These are phyloP conservation scores for Plodia interpunctella DNA, from an alignment of 1,140 invertebrate genomes.

Conservation along the genomic window DNA sequence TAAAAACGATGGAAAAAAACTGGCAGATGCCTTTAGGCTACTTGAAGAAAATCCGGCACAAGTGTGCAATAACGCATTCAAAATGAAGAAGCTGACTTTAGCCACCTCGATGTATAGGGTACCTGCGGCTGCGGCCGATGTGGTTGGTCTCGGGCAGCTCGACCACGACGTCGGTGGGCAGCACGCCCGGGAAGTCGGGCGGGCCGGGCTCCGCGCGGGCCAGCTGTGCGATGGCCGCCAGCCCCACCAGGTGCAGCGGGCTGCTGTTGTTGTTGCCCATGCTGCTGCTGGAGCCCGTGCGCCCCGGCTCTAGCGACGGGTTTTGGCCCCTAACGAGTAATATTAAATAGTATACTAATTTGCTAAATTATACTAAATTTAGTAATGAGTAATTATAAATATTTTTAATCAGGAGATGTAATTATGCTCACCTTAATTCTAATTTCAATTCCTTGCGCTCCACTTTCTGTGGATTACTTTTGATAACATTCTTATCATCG, in stretches of 20 bases:
- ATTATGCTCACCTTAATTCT: constrained; percentile 53
- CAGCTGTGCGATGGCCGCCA: constrained; percentile 80
- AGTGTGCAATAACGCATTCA: no score
- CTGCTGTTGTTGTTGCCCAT: constrained; percentile 78
- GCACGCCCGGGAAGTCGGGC: constrained; percentile 70
- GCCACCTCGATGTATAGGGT: not conserved
- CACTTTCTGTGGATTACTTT: constrained; percentile 77
- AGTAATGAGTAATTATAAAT: no score
- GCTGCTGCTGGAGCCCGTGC: constrained; percentile 73
- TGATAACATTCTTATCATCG: constrained; percentile 82
- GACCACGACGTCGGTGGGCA: constrained; percentile 72
- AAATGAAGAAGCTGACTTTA: no score
- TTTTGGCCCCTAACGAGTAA: constrained; percentile 37
- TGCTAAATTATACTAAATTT: no score
- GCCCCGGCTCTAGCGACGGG: constrained; percentile 51
- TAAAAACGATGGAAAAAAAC: no score
- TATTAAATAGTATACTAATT: no score
- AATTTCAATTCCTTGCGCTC: constrained; percentile 77
- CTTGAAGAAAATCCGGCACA: no score
- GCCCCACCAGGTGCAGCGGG: constrained; percentile 78
- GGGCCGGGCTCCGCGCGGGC: constrained; percentile 68
- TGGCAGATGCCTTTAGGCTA: no score
- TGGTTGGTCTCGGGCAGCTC: constrained; percentile 62
- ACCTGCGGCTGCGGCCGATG: constrained; percentile 37
- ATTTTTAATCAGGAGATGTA: no score